These are phyloP conservation scores for Pollenia griseotomentosa DNA, from an alignment of 2,888 invertebrate species.

Conservation along the genomic window DNA sequence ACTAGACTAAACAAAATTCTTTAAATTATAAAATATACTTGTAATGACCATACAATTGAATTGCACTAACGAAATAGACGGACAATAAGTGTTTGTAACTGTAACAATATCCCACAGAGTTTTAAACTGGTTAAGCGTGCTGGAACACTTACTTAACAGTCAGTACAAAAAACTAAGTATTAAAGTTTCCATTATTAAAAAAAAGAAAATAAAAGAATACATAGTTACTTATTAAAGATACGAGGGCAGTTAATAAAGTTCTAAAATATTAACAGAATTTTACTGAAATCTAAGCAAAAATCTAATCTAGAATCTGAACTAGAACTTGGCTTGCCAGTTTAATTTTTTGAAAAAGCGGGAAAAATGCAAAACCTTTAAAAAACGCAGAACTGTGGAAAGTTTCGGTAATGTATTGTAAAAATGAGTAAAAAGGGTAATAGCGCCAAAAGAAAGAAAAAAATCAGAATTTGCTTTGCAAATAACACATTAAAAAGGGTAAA, in stretches of 20 bases:
- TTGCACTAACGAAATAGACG: constrained; percentile 30
- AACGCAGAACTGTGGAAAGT: too few species aligned
- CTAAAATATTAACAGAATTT: background rate
- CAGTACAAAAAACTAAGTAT: background rate
- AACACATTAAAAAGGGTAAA: too few species aligned
- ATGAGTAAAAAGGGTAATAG: too few species aligned
- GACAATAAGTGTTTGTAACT: constrained; percentile 16
- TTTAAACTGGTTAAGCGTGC: background rate
- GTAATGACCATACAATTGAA: constrained; percentile 33
- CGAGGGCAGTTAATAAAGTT: background rate
- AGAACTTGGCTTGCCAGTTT: too few species aligned
- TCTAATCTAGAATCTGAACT: too few species aligned
- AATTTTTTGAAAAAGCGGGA: too few species aligned
- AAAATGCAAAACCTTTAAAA: too few species aligned
- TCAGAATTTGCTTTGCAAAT: too few species aligned
- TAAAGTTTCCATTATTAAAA: background rate
- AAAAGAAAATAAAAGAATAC: background rate
- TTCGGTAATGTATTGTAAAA: too few species aligned
- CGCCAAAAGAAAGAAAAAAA: too few species aligned
- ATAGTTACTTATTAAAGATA: background rate
- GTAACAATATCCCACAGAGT: constrained; percentile 19
- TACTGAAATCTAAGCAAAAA: too few species aligned
- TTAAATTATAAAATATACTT: background rate
- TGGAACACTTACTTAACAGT: background rate
- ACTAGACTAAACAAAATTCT: background rate